Base-by-base conservation (phyloP, 2,113 vertebrate genomes). In the Perca flavescens region DNA sequence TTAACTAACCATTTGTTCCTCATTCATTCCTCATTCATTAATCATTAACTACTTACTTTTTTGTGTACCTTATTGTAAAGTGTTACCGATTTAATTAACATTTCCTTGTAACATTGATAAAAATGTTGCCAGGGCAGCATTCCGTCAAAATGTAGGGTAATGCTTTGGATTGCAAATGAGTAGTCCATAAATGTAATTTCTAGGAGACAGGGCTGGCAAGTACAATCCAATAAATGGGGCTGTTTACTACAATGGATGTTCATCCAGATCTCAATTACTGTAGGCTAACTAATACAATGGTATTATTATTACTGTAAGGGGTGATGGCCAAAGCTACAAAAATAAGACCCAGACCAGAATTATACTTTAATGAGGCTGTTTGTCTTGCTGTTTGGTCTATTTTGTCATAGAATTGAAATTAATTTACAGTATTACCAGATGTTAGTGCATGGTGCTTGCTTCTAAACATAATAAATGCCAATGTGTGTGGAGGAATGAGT, bases 361-460 rank as follows among this genome's bases (percentile, higher is more conserved):
- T 0, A 57, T 43, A 19, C 19, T 74, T 58, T 43, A 58, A 80
- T 75, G 66, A 49, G 22, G 56, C 50, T 13, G 4, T 64, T 46
- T 2, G 34, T 75, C 60, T 67, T 79, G 46, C 25, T 56, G 50
- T 57, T 62, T 77, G 68, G 61, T 90, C 87, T 87, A 40, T 70
- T 65, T 70, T 77, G 74, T 88, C 73, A 67, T 10, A 22, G 2
- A 79, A 77, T 84, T n/a, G 79, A 40, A 34, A 43, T 86, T 22
- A 75, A 80, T 49, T 68, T 31, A 64, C 46, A 28, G 16, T 40
- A 8, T 10, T 5, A 70, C 34, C 22, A 63, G 36, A 64, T 65
- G 15, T 78, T 70, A 54, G 57, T 73, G 50, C 46, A 43, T 25
- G 43, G 25, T 61, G 66, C 11, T 72, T 10, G 40, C 66, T 82